Conservation (phyloP, 53 echinoderm and acorn worm genomes). For the Arbacia lixula region DNA sequence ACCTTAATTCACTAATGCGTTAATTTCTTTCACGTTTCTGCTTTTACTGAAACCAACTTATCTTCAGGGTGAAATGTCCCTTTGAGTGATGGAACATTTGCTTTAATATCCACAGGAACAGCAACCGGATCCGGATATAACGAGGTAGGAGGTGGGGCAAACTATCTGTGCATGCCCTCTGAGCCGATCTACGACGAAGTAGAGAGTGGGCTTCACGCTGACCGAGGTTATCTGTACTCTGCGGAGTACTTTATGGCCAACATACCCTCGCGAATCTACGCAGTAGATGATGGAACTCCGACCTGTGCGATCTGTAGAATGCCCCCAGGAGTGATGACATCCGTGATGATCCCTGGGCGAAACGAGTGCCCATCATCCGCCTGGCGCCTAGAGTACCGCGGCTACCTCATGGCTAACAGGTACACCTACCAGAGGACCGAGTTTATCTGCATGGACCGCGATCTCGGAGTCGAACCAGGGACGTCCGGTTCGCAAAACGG, state of each 20-base stretch:
- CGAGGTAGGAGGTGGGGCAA: background rate
- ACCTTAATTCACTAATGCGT: no score
- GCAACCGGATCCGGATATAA: background rate
- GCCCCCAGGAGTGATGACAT: conserved; percentile 6
- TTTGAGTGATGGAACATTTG: no score
- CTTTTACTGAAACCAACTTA: no score
- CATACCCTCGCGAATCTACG: background rate
- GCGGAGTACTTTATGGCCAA: background rate
- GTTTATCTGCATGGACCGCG: conserved; percentile 50
- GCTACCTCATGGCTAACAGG: conserved; percentile 44
- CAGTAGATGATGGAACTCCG: conserved; percentile 34
- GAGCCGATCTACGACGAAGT: conserved; percentile 1
- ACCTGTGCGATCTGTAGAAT: conserved; percentile 48
- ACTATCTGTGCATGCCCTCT: background rate
- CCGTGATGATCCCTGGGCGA: conserved; percentile 34
- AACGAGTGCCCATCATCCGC: conserved; percentile 11
- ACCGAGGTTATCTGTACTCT: background rate
- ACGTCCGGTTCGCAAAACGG: conserved; percentile 19
- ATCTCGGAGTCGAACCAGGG: conserved; percentile 9
- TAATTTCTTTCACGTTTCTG: no score
- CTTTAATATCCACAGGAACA: background rate
- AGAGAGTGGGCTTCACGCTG: background rate
- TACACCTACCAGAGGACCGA: conserved; percentile 18
- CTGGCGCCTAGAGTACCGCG: conserved; percentile 51
- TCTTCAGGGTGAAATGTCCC: no score